phyloP scores from a whole-genome alignment of 2,797 vertebrate genomes.

The Natrix natrix region DNA sequence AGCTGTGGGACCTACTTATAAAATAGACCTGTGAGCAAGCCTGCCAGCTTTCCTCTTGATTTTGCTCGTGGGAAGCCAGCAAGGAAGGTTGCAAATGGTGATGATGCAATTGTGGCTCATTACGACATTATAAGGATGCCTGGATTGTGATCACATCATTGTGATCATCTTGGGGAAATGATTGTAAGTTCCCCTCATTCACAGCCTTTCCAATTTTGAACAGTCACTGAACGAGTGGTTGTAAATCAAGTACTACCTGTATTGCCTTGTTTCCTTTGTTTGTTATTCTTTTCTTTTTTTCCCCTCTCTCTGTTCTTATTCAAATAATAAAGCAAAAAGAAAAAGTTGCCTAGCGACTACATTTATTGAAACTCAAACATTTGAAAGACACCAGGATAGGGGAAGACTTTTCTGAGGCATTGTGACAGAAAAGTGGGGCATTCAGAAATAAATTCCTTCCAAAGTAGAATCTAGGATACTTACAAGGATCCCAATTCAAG shows the following conservation, averaged over 20 bases:
- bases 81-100: neutral
- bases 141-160: neutral
- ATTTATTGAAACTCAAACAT: neutral
- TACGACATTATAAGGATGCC: neutral
- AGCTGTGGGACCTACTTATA: neutral
- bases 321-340: neutral
- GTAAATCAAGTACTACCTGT: neutral
- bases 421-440: neutral
- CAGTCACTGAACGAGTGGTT: neutral
- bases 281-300: neutral
- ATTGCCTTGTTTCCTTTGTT: neutral
- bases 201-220: neutral
- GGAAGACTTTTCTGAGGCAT: neutral
- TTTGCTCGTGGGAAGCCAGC: neutral
- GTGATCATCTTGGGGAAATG: neutral
- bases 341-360: neutral
- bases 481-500: slow-evolving; percentile 64
- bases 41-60: neutral
- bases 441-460: neutral
- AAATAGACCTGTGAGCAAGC: neutral
- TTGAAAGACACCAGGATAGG: neutral
- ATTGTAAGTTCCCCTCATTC: neutral
- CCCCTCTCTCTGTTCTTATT: neutral
- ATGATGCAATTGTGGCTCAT: neutral
- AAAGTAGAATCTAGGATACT: neutral